Evolutionary conservation across 2,888 invertebrate species (phyloP).

Genomic region (Cerastis rubricosa): DNA sequence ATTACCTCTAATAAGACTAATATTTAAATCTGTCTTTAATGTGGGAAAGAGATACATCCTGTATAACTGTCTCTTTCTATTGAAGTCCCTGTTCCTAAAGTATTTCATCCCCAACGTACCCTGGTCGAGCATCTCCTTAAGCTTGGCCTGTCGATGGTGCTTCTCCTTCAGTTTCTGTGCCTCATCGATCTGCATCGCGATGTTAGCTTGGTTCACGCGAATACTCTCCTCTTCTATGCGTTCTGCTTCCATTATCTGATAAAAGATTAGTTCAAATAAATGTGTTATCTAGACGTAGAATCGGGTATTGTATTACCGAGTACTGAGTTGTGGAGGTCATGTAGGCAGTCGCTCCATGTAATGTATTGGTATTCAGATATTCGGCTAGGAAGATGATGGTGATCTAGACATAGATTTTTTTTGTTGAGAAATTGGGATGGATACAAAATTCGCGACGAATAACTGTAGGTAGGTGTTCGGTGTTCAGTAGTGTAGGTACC

Average conservation of each 20-base stretch:
- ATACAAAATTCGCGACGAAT: too few relatives aligned
- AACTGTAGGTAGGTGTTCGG: neutral
- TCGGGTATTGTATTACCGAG: too few relatives aligned
- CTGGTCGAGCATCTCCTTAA: conserved; percentile 91
- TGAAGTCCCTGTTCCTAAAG: neutral
- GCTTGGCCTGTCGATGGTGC: conserved; percentile 87
- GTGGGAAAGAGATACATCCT: neutral
- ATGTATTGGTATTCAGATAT: too few relatives aligned
- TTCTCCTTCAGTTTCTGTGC: conserved; percentile 91
- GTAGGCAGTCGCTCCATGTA: too few relatives aligned
- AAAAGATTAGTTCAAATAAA: neutral
- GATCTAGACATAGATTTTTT: neutral
- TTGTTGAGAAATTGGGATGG: neutral
- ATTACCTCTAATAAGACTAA: too few relatives aligned
- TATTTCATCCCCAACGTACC: conserved; percentile 72
- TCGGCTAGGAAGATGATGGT: too few relatives aligned
- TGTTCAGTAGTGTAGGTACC: conserved; percentile 68
- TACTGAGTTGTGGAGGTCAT: too few relatives aligned
- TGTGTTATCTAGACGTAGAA: neutral
- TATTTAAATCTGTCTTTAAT: neutral
- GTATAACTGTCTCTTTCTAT: neutral
- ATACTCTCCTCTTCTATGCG: conserved; percentile 93
- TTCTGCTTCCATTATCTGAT: conserved; percentile 91
- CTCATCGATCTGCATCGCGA: conserved; percentile 92
- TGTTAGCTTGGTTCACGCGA: conserved; percentile 91